Evolutionary conservation across 1,140 invertebrate genomes (phyloP).

Genomic region (Belonocnema kinseyi): DNA sequence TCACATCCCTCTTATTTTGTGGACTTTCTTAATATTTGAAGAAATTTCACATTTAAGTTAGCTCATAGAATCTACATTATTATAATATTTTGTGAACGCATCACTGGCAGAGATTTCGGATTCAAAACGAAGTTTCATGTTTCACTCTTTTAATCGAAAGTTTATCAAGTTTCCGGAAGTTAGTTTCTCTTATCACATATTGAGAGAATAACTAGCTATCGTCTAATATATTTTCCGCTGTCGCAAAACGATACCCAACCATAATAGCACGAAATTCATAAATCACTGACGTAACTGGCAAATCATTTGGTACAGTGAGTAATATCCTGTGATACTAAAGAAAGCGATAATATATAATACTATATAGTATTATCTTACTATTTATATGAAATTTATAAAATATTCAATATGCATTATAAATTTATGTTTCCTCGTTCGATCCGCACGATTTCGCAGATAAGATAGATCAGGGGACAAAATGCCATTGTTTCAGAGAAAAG

Average conservation of each 20-base stretch:
- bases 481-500: slow-evolving; percentile 17
- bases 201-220: background rate
- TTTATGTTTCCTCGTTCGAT: background rate
- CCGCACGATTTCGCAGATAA: background rate
- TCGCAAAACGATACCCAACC: slow-evolving; percentile 3
- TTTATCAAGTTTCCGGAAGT: slow-evolving; percentile 17
- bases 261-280: slow-evolving; percentile 28
- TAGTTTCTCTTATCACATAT: background rate
- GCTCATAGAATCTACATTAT: background rate
- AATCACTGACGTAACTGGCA: slow-evolving; percentile 20
- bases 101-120: background rate
- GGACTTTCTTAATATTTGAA: no score
- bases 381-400: background rate
- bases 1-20: no score
- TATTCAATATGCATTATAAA: slow-evolving; percentile 3
- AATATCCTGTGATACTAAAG: slow-evolving; percentile 26
- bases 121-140: background rate
- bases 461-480: slow-evolving; percentile 1
- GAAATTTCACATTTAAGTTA: no score
- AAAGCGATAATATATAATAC: slow-evolving; percentile 16
- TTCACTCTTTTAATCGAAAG: slow-evolving; percentile 2
- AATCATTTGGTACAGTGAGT: slow-evolving; percentile 21
- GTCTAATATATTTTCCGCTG: slow-evolving; percentile 18
- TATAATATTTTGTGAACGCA: background rate
- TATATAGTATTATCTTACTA: background rate